These are phyloP conservation scores for Malthinus seriepunctatus DNA, from an alignment of 2,888 invertebrate genomes.

Conservation along the genomic window DNA sequence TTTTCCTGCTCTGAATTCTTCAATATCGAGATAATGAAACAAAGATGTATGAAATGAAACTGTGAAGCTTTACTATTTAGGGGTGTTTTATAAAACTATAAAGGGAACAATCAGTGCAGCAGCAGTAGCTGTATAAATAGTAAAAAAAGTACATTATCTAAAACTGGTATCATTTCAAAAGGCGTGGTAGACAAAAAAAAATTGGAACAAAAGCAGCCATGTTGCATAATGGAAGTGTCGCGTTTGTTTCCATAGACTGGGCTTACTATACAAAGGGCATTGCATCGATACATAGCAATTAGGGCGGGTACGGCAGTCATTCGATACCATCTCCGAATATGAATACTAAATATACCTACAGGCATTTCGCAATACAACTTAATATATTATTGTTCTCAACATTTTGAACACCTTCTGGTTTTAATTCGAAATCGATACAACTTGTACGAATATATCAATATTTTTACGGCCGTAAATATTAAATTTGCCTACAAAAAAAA, in stretches of 20 bases:
- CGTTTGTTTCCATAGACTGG: conserved; percentile 51
- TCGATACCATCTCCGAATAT: conserved; percentile 51
- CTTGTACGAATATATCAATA: too few species aligned
- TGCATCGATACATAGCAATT: conserved; percentile 53
- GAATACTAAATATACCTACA: conserved; percentile 49
- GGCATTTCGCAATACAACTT: conserved; percentile 34
- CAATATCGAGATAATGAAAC: too few species aligned
- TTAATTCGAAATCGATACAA: conserved; percentile 14
- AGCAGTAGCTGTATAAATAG: conserved; percentile 20
- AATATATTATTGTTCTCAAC: conserved; percentile 26
- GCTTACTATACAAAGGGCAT: conserved; percentile 48
- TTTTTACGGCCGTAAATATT: too few species aligned
- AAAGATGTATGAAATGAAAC: too few species aligned
- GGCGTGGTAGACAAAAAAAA: conserved; percentile 44
- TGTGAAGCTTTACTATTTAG: too few species aligned
- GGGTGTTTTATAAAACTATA: too few species aligned
- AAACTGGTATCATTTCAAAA: conserved; percentile 47
- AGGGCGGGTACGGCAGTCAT: conserved; percentile 51
- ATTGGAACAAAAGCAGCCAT: conserved; percentile 51
- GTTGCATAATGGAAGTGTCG: conserved; percentile 50
- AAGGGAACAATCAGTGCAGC: conserved; percentile 9
- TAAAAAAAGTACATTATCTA: conserved; percentile 39
- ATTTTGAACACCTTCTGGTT: conserved; percentile 17
- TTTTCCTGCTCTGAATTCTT: too few species aligned
- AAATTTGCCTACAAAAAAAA: too few species aligned